Percentiles rank a stretch among this genome's conserved stretches.
These are phyloP conservation scores for Sinopyrophorus schimmeli DNA, from an alignment of 2,888 invertebrate species.

Conservation along the genomic window DNA sequence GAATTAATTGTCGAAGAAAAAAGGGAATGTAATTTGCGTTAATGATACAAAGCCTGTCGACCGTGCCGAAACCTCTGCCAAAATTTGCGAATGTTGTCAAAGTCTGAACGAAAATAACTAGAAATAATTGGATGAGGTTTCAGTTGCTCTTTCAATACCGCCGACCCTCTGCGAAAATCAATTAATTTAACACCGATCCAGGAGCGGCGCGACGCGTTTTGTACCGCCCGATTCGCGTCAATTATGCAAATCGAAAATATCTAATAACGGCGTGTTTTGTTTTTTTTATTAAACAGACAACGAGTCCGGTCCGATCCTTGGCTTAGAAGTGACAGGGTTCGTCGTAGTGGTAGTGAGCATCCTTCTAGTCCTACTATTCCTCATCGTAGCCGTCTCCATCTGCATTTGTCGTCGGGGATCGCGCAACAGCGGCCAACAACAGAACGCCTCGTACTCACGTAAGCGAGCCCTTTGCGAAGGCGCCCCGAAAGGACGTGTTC, in stretches of 20 bases:
- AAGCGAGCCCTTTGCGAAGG: constrained; percentile 41
- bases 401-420: constrained; percentile 75
- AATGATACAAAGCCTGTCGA: constrained; percentile 11
- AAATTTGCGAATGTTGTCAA: constrained; percentile 14
- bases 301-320: constrained; percentile 66
- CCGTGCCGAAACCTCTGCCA: not conserved
- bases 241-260: constrained; percentile 15
- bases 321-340: constrained; percentile 77
- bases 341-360: constrained; percentile 72
- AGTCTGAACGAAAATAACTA: constrained; percentile 7
- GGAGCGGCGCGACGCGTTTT: not conserved
- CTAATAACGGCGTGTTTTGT: constrained; percentile 5
- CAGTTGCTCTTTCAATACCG: constrained; percentile 1
- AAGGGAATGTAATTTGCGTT: not conserved
- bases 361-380: constrained; percentile 69
- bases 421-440: constrained; percentile 56
- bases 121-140: constrained; percentile 4
- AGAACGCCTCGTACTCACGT: constrained; percentile 58
- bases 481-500: too few relatives aligned
- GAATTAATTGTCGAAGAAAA: not conserved
- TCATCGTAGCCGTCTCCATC: constrained; percentile 70
- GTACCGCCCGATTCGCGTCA: not conserved
- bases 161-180: constrained; percentile 9
- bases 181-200: constrained; percentile 14
- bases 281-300: constrained; percentile 60